phyloP scores from a whole-genome alignment of 2,797 vertebrate genomes.

The Myripristis murdjan region DNA sequence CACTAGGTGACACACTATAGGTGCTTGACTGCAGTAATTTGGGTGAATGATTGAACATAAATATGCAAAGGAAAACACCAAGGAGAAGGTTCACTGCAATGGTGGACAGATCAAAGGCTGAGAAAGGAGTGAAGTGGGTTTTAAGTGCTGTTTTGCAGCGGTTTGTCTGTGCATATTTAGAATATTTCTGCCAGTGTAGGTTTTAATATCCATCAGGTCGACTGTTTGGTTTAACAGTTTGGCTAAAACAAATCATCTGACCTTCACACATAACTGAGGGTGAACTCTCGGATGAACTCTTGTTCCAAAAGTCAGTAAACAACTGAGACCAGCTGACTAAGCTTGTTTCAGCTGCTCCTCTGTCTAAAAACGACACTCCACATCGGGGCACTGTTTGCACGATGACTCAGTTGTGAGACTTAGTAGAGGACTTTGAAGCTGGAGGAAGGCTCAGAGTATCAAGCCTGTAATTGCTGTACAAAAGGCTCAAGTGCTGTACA shows the following conservation, averaged over 20 bases:
- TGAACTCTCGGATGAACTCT: slow-evolving; percentile 36
- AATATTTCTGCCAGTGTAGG: slow-evolving; percentile 11
- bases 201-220: slow-evolving; percentile 13
- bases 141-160: slow-evolving; percentile 1
- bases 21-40: slow-evolving; percentile 14
- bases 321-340: slow-evolving; percentile 62
- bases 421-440: slow-evolving; percentile 1
- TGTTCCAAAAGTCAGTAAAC: slow-evolving; percentile 62
- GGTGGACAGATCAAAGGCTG: slow-evolving; percentile 8
- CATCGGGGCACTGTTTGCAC: slow-evolving; percentile 44
- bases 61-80: slow-evolving; percentile 57
- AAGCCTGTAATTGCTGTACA: neutral
- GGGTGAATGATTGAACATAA: slow-evolving; percentile 48
- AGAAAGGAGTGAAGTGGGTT: slow-evolving; percentile 12
- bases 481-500: neutral
- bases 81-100: slow-evolving; percentile 25
- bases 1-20: slow-evolving; percentile 72
- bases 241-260: slow-evolving; percentile 40
- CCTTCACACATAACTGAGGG: slow-evolving; percentile 50
- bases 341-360: slow-evolving; percentile 56
- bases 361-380: slow-evolving; percentile 38
- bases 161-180: slow-evolving; percentile 12
- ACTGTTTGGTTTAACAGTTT: slow-evolving; percentile 37
- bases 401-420: slow-evolving; percentile 18
- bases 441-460: neutral